Percentiles rank a stretch among this genome's conserved stretches.
Conservation (phyloP, 2,888 invertebrate genomes). For the Drosophila conformis region DNA sequence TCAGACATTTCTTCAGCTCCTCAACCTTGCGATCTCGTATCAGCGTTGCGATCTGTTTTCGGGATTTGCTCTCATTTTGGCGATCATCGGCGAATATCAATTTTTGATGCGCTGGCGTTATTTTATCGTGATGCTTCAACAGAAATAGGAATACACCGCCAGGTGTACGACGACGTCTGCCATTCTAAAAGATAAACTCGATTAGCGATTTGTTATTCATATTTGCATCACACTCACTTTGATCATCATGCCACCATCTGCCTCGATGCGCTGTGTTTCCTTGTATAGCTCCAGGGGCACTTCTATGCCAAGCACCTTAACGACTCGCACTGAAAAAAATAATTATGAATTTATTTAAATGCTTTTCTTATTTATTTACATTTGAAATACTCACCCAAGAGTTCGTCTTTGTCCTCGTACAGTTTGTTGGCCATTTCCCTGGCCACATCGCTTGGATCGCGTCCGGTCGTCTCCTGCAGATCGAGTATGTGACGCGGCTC, state of each 20-base stretch:
- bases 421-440: conserved; percentile 90
- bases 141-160: conserved; percentile 94
- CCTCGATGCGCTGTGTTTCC: conserved; percentile 93
- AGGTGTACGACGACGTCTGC: conserved; percentile 92
- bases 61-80: conserved; percentile 86
- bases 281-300: conserved; percentile 91
- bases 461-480: conserved; percentile 86
- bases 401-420: conserved; percentile 90
- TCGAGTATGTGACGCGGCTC: conserved; percentile 86
- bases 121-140: conserved; percentile 89
- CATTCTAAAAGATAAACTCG: conserved; percentile 85
- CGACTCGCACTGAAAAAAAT: conserved; percentile 87
- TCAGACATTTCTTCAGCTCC: conserved; percentile 88
- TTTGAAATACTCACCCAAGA: conserved; percentile 87
- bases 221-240: conserved; percentile 86
- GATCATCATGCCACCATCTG: conserved; percentile 94
- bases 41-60: conserved; percentile 86
- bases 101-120: conserved; percentile 88
- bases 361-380: neutral
- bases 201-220: neutral
- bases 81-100: conserved; percentile 90
- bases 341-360: neutral
- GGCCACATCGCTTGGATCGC: conserved; percentile 86
- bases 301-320: conserved; percentile 89
- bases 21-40: conserved; percentile 88